Evolutionary conservation across 1,140 invertebrate species (phyloP).

Genomic region (Lepidostoma basale): DNA sequence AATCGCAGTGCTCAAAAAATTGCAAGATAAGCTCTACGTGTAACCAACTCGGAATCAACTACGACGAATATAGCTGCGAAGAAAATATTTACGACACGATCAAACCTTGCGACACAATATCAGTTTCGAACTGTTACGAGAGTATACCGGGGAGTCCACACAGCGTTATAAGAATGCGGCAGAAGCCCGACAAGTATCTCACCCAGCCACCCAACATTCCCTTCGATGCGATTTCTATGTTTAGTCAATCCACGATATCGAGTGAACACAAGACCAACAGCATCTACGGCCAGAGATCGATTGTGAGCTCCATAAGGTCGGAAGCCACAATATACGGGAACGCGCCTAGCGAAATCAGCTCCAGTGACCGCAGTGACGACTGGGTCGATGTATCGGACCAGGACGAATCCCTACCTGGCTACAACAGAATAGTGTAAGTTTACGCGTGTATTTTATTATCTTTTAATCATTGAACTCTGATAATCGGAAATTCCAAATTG

Average conservation of each 20-base stretch:
- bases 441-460: not conserved
- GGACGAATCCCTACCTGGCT: conserved; percentile 55
- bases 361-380: conserved; percentile 68
- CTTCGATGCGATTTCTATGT: conserved; percentile 57
- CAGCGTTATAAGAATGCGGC: conserved; percentile 54
- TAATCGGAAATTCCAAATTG: no score
- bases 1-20: conserved; percentile 27
- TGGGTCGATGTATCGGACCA: conserved; percentile 70
- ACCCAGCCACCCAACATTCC: conserved; percentile 53
- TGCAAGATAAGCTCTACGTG: conserved; percentile 46
- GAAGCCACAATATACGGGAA: conserved; percentile 58
- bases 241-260: conserved; percentile 64
- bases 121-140: conserved; percentile 65
- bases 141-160: conserved; percentile 61
- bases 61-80: conserved; percentile 54
- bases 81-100: conserved; percentile 68
- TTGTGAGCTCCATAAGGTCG: conserved; percentile 61
- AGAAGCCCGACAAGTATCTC: conserved; percentile 48
- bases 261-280: conserved; percentile 72
- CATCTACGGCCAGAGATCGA: conserved; percentile 64
- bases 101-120: conserved; percentile 56
- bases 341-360: conserved; percentile 56
- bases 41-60: conserved; percentile 54
- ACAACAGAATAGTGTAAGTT: conserved; percentile 60
- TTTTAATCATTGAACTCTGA: no score